A percentile compares a stretch with the other conserved stretches of the same genome.
Evolutionary conservation across 2,797 vertebrate species (phyloP).

Genomic region (Melanotaenia parkinsoni): DNA sequence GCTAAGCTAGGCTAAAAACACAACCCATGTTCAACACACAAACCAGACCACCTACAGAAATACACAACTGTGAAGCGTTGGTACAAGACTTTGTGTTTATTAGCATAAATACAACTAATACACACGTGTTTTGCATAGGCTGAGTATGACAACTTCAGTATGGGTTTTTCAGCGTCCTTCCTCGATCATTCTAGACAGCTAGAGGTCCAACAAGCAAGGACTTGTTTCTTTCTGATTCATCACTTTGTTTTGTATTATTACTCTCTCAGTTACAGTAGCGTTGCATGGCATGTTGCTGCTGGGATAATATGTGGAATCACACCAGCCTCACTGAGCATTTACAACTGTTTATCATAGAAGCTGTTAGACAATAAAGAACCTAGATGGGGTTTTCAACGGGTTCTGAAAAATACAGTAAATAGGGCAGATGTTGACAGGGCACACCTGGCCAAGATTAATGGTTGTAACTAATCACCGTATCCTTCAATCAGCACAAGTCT

Average conservation of each 20-base stretch:
- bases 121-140: too few relatives aligned
- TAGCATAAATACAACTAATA: too few relatives aligned
- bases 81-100: too few relatives aligned
- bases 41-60: too few relatives aligned
- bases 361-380: neutral
- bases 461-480: slow-evolving; percentile 30
- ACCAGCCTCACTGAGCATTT: slow-evolving; percentile 4
- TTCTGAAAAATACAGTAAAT: slow-evolving; percentile 11
- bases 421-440: slow-evolving; percentile 24
- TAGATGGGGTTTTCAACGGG: slow-evolving; percentile 5
- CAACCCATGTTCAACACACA: too few relatives aligned
- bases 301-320: neutral
- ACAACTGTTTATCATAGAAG: neutral
- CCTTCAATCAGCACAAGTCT: slow-evolving; percentile 31
- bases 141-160: neutral
- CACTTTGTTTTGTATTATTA: slow-evolving; percentile 17
- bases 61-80: too few relatives aligned
- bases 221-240: slow-evolving; percentile 50
- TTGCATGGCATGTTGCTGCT: neutral
- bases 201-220: slow-evolving; percentile 25
- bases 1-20: too few relatives aligned
- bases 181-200: slow-evolving; percentile 5
- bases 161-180: neutral
- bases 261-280: slow-evolving; percentile 16
- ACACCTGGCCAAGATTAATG: slow-evolving; percentile 55